Evolutionary conservation across 2,797 vertebrate species (phyloP), one percentile per base, ranked within the genome.

Genomic region (Pangasius mekongensis): DNA sequence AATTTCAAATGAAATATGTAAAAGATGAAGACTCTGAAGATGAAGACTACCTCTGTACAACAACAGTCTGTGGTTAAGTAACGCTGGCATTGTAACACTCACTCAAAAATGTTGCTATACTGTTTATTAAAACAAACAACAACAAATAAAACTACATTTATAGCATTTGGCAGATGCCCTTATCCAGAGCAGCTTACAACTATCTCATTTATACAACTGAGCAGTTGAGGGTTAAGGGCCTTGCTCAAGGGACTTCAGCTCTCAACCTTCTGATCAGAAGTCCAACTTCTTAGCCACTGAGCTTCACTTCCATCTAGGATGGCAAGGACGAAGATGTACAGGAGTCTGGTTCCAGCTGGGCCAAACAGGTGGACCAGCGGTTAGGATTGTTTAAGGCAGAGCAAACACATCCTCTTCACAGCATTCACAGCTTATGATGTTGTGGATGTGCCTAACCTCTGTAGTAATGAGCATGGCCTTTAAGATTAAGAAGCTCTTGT

Each of bases 31-130:
- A 36, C 54, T 81, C 54, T 60, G 78, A 58, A 24, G 54, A 80
- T 80, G 77, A 78, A 78, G 76, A 80, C 20, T 80, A 56, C 30
- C 7, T 80, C 77, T 80, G 77, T 36, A 33, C 49, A 54, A 33
- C 76, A 56, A 80, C 52, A 80, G 77, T 80, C 16, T 80, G 54
- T 80, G 77, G 54, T 80, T 58, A 80, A 80, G 77, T 80, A 80
- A 36, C 54, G 14, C 52, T 18, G 8, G 36, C 54, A 36, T 18
- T 22, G 7, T 52, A 33, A 30, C 76, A 54, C n/a, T 30, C 27
- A 54, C n/a, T 33, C 49, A 80, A 6, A 56, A 30, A 78, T 47
- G 43, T 73, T 73, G 20, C 22, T 74, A 24, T 73, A 43, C 67
- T 36, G 7, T 22, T 58, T 27, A 62, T 62, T 20, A 5, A 54